A percentile compares a stretch with the other conserved stretches of the same genome.
Conservation (phyloP, 2,888 invertebrate genomes). For the Kuschelorhynchus macadamiae region DNA sequence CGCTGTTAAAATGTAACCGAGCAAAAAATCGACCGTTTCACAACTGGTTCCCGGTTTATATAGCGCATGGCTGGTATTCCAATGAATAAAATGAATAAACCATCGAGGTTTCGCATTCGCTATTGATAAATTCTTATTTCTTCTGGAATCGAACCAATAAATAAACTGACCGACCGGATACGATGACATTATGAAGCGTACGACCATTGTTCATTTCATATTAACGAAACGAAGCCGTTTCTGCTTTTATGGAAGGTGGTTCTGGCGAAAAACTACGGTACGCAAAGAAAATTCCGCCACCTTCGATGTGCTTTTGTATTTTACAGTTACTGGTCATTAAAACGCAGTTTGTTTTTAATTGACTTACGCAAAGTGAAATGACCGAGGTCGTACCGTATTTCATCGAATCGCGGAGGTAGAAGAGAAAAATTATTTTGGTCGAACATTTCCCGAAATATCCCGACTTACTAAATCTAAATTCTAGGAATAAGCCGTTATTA, state of each 20-base stretch:
- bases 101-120: constrained; percentile 52
- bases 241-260: constrained; percentile 62
- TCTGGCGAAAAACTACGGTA: constrained; percentile 5
- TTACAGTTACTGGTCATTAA: not conserved
- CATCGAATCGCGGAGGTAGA: too few relatives aligned
- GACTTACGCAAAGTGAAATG: too few relatives aligned
- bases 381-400: too few relatives aligned
- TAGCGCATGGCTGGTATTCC: constrained; percentile 40
- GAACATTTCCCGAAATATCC: too few relatives aligned
- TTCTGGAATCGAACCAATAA: constrained; percentile 63
- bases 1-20: constrained; percentile 14
- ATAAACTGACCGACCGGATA: constrained; percentile 61
- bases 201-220: constrained; percentile 67
- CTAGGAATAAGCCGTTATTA: too few relatives aligned
- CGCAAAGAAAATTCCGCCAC: constrained; percentile 17
- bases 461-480: too few relatives aligned
- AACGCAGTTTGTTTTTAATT: too few relatives aligned
- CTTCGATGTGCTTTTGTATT: constrained; percentile 3
- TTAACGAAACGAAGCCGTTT: constrained; percentile 60
- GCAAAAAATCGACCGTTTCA: constrained; percentile 39
- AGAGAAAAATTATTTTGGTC: too few relatives aligned
- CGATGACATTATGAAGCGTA: constrained; percentile 64
- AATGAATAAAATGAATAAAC: constrained; percentile 47
- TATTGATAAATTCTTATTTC: constrained; percentile 65
- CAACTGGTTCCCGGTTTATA: constrained; percentile 35